Evolutionary conservation across 2,888 invertebrate genomes (phyloP), one percentile per base, ranked within the genome.

Genomic region (Agrilus mali): DNA sequence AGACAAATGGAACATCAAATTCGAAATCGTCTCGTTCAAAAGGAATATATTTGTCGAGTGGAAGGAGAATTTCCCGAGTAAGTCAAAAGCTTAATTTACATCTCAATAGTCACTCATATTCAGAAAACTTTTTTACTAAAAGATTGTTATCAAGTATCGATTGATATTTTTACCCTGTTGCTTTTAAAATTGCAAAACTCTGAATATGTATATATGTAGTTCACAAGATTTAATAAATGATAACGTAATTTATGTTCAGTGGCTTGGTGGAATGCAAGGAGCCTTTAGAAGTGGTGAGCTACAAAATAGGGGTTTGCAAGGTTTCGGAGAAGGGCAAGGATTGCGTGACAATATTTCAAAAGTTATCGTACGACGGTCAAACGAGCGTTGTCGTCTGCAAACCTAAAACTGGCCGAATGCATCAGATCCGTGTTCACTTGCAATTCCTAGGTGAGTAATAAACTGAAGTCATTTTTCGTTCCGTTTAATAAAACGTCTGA

Each of bases 361-460:
- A 87, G 59, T 69, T 97, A 41, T 88, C 88, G 27, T 92, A 75
- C 70, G 90, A 95, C 67, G 82, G 83, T 3, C 83, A 81, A 60
- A 86, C 90, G 1, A 96, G 96, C 60, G 87, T 96, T 22, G 94
- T 98, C 7, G 75, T 87, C 32, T 96, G 95, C 71, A 82, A 84
- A 60, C 97, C 97, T 1, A 83, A 86, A 60, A 97, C 97, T 1
- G 98, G 98, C 2, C 74, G 98, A 49, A 98, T 97, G 84, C 98
- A 98, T 67, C 98, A 98, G 71, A 98, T 98, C 55, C 77, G 98
- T 50, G 95, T 98, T 27, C 98, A 99, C 68, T 77, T 97, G 49
- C 98, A 99, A 69, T 98, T 87, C 68, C 74, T 98, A 59, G 97
- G 93, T 20, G 5, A 20, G 20, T 90, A 63, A 67, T 10, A 27